phyloP scores from a whole-genome alignment of 1,140 invertebrate genomes.

The Lutraria rhynchaena region DNA sequence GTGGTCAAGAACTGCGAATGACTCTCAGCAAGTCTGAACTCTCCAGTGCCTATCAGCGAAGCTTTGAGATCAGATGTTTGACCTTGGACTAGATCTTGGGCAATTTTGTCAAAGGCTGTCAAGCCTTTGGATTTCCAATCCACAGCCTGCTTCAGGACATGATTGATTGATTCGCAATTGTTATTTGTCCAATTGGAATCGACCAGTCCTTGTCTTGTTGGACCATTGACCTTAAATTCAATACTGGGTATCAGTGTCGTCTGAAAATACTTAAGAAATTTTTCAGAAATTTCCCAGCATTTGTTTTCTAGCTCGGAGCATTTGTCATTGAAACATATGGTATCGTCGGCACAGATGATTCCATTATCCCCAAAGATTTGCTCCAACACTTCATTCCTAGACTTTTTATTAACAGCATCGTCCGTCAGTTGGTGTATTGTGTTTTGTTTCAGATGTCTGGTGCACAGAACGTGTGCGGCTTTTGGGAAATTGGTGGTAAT shows the following conservation, averaged over 20 bases:
- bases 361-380: conserved; percentile 39
- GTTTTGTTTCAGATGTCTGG: conserved; percentile 40
- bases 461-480: conserved; percentile 54
- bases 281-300: background rate
- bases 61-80: conserved; percentile 48
- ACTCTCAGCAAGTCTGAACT: conserved; percentile 33
- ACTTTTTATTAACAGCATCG: background rate
- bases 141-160: conserved; percentile 55
- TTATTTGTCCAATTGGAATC: conserved; percentile 59
- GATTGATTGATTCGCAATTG: conserved; percentile 58
- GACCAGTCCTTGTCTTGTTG: background rate
- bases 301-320: conserved; percentile 19
- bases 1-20: conserved; percentile 27
- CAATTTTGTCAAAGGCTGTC: conserved; percentile 17
- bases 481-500: conserved; percentile 41
- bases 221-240: conserved; percentile 1
- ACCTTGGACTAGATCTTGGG: background rate
- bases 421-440: conserved; percentile 22
- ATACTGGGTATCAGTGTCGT: background rate
- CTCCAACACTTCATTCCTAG: conserved; percentile 9
- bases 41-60: conserved; percentile 34
- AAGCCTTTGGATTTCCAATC: conserved; percentile 59
- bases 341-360: conserved; percentile 32
- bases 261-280: conserved; percentile 47
- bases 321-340: conserved; percentile 48